These are phyloP conservation scores for Pteropus rufus DNA, from an alignment of 2,797 vertebrate species.

Conservation along the genomic window DNA sequence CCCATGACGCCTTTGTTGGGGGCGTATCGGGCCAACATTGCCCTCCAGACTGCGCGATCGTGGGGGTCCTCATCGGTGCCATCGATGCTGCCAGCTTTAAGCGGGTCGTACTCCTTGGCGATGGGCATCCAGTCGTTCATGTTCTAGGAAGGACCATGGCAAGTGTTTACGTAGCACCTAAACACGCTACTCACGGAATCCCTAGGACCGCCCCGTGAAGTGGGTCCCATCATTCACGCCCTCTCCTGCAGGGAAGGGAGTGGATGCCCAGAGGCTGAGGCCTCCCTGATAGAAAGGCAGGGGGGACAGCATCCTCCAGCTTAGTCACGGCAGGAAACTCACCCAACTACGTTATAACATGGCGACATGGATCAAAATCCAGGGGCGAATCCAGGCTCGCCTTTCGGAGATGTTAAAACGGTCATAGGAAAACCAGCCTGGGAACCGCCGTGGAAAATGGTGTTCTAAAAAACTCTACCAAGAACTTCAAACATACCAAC, in stretches of 20 bases:
- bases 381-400: not conserved
- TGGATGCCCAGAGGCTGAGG: not conserved
- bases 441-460: not conserved
- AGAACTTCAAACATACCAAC: not conserved
- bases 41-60: slow-evolving; percentile 94
- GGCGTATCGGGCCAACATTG: slow-evolving; percentile 90
- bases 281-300: not conserved
- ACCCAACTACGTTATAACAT: not conserved
- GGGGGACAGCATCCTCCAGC: not conserved
- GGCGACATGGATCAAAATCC: not conserved
- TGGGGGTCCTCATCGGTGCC: slow-evolving; percentile 95
- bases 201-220: not conserved
- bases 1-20: slow-evolving; percentile 93
- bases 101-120: slow-evolving; percentile 92
- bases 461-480: not conserved
- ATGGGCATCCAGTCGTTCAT: slow-evolving; percentile 96
- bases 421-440: not conserved
- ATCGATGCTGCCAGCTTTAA: slow-evolving; percentile 98
- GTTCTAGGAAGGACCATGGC: not conserved
- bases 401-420: not conserved
- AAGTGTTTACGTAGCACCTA: not conserved
- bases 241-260: not conserved
- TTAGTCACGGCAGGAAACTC: fast-evolving
- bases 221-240: not conserved
- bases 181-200: not conserved